Percentiles rank a stretch among this genome's conserved stretches.
These are phyloP conservation scores for Autographa gamma DNA, from an alignment of 2,888 invertebrate species.

Conservation along the genomic window DNA sequence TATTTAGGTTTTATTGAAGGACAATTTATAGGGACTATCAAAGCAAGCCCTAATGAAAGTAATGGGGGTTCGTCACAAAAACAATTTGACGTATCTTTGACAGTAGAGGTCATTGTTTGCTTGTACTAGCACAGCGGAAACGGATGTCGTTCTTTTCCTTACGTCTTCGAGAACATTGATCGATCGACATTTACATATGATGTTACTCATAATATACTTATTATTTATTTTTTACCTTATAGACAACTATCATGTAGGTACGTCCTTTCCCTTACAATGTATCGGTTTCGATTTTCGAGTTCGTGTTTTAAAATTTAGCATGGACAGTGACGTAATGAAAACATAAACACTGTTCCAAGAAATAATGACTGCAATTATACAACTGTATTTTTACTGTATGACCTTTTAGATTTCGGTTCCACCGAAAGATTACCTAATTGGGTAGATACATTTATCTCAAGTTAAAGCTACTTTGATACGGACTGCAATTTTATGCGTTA, in stretches of 20 bases:
- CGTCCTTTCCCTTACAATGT: constrained; percentile 17
- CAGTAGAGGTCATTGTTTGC: constrained; percentile 62
- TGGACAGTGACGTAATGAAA: background rate
- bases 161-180: constrained; percentile 67
- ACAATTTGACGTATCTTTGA: constrained; percentile 59
- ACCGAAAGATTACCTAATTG: background rate
- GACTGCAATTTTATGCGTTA: constrained; percentile 22
- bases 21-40: constrained; percentile 28
- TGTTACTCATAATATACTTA: constrained; percentile 39
- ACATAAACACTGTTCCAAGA: background rate
- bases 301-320: background rate
- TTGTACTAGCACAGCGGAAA: constrained; percentile 65
- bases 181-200: constrained; percentile 65
- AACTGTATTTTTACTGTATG: background rate
- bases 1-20: constrained; percentile 32
- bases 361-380: background rate
- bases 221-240: constrained; percentile 34
- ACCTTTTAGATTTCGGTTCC: background rate
- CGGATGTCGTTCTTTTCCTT: constrained; percentile 70
- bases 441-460: background rate
- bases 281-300: background rate
- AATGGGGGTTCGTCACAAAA: constrained; percentile 43
- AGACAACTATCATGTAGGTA: background rate
- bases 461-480: constrained; percentile 15
- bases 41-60: constrained; percentile 41